These are phyloP conservation scores for Anas georgica DNA, from an alignment of 2,797 vertebrate species.

Conservation along the genomic window DNA sequence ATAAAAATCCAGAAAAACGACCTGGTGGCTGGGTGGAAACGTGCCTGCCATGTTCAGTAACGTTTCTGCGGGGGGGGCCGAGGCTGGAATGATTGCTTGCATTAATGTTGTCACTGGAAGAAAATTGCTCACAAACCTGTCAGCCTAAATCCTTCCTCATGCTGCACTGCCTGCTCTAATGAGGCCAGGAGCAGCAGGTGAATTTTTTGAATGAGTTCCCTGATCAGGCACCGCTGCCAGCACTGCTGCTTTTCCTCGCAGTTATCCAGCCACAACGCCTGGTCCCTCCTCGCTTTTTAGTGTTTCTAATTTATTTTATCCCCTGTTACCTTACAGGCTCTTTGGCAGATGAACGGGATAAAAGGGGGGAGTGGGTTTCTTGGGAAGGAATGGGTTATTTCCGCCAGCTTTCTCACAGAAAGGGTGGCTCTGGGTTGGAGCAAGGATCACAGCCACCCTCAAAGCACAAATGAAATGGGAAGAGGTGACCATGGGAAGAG, in stretches of 20 bases:
- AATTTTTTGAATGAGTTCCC: slow-evolving; percentile 44
- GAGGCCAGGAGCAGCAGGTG: slow-evolving; percentile 34
- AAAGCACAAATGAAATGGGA: not conserved
- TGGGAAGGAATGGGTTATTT: not conserved
- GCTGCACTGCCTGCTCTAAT: slow-evolving; percentile 27
- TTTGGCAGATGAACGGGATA: not conserved
- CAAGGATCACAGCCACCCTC: not conserved
- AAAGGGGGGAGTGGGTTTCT: not conserved
- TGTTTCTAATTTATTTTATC: not conserved
- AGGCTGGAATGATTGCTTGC: not conserved
- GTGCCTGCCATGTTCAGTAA: not conserved
- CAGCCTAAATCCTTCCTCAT: slow-evolving; percentile 30
- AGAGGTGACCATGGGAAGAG: not conserved
- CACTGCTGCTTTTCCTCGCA: not conserved
- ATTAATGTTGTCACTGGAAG: not conserved
- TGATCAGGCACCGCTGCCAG: not conserved
- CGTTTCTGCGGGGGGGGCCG: not conserved
- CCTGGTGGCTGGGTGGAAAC: not conserved
- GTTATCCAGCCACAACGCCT: not conserved
- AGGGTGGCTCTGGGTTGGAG: not conserved
- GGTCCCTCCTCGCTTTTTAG: not conserved
- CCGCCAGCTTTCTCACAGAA: not conserved
- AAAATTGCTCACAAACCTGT: slow-evolving; percentile 20
- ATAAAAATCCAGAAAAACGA: not conserved
- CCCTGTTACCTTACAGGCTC: not conserved